Percentiles rank a stretch among this genome's conserved stretches.
Evolutionary conservation across 2,888 invertebrate genomes (phyloP).

Genomic region (Chrysolina americana): DNA sequence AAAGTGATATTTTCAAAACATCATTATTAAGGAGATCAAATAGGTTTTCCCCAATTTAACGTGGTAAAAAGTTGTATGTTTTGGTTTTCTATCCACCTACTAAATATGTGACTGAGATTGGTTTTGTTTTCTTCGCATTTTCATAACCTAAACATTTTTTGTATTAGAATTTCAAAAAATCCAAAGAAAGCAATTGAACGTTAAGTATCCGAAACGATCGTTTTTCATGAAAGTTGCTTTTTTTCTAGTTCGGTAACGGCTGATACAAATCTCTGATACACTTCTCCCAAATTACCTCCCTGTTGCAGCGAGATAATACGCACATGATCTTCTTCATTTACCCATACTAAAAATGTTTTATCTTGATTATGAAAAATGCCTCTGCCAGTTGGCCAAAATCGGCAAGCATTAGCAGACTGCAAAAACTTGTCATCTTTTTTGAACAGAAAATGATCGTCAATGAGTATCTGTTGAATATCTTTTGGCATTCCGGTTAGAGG

Average conservation of each 20-base stretch:
- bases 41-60: too few relatives aligned
- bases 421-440: conserved; percentile 94
- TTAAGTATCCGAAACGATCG: conserved; percentile 78
- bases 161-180: too few relatives aligned
- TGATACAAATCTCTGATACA: conserved; percentile 72
- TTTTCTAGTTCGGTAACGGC: conserved; percentile 73
- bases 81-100: too few relatives aligned
- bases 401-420: conserved; percentile 92
- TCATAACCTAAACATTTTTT: too few relatives aligned
- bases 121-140: too few relatives aligned
- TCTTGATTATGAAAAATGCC: conserved; percentile 96
- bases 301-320: conserved; percentile 97
- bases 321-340: conserved; percentile 97
- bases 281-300: conserved; percentile 91
- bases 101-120: too few relatives aligned
- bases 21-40: too few relatives aligned
- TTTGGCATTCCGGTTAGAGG: conserved; percentile 94
- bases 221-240: conserved; percentile 73
- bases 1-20: too few relatives aligned
- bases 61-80: too few relatives aligned
- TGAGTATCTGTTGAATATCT: conserved; percentile 92
- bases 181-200: too few relatives aligned
- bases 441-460: conserved; percentile 97
- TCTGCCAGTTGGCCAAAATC: conserved; percentile 94
- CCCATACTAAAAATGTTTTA: conserved; percentile 97